Base-by-base conservation (phyloP, 1,140 invertebrate genomes). In the Dysdera silvatica region DNA sequence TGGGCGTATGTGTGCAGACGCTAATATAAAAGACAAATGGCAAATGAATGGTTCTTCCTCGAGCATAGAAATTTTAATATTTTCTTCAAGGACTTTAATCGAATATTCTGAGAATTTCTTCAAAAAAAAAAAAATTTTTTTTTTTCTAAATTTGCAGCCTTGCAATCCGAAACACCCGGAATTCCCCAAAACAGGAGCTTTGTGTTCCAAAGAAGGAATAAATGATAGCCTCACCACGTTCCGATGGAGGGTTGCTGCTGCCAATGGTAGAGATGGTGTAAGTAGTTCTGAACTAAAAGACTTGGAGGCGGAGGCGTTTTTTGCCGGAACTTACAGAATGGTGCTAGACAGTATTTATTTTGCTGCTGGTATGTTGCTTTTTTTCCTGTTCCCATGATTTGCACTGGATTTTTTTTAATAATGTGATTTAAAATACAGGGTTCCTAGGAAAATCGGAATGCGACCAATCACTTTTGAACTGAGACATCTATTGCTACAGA, bases 271-370 rank as follows among this genome's bases (percentile, higher is more conserved):
- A 32, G 69, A 72, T 66, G 74, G 73, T 24, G 69, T 74, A 2
- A 72, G 71, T 2, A 71, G 65, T 54, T n/a, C n/a, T n/a, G 66
- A 70, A 18, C 57, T 78, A 12, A 59, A 69, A 33, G 71, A 76
- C 59, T 68, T 78, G 2, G 71, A 73, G 40, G 71, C 74, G 7
- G 71, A 69, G 24, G 74, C 76, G 16, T 77, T 75, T 59, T 77
- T 78, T 52, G 70, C 76, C 4, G 68, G 68, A n/a, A 73, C 75
- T 10, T 69, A 72, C 35, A 53, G 45, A 10, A 73, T 75, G 40
- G 72, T 73, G 0, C 69, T 78, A 6, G 77, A 78, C 65, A 77
- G 76, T 55, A 75, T 78, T 23, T 78, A 78, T 57, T 78, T 77
- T 59, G 60, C 69, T 32, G 66, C 71, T 68, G 77, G 77, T 77